Conservation (phyloP, 2,797 vertebrate genomes). For the Oreortyx pictus region DNA sequence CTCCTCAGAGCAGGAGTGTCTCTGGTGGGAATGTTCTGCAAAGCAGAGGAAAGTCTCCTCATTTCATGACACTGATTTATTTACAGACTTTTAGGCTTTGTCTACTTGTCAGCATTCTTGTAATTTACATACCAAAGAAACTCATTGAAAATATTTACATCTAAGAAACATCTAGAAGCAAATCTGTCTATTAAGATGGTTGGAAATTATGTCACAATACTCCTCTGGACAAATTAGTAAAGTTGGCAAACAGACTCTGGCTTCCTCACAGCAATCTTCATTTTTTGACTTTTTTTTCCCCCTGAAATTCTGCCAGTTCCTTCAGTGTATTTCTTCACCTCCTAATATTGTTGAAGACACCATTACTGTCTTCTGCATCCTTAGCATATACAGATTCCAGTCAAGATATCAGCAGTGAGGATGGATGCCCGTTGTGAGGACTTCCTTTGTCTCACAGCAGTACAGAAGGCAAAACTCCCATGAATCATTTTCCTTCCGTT, state of each 20-base stretch:
- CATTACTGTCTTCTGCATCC: not conserved
- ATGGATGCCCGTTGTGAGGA: not conserved
- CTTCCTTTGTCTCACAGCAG: not conserved
- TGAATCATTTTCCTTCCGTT: not conserved
- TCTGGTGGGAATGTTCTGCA: not conserved
- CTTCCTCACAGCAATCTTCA: not conserved
- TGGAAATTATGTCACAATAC: not conserved
- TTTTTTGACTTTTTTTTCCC: not conserved
- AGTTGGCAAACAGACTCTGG: not conserved
- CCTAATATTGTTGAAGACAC: not conserved
- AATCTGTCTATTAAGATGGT: not conserved
- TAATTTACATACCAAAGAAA: not conserved
- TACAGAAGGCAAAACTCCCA: not conserved
- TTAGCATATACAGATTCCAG: constrained; percentile 12
- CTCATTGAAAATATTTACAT: not conserved
- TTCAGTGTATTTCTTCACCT: constrained; percentile 19
- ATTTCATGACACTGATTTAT: not conserved
- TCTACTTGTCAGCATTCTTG: not conserved
- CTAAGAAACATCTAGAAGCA: not conserved
- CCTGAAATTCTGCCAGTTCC: not conserved
- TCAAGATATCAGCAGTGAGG: constrained; percentile 32
- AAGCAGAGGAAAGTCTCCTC: not conserved
- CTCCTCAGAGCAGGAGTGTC: not conserved
- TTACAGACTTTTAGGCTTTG: not conserved
- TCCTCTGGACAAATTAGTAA: not conserved